Percentiles rank a stretch among this genome's conserved stretches.
Conservation (phyloP, 2,113 vertebrate genomes). For the Dermatemys mawii region DNA sequence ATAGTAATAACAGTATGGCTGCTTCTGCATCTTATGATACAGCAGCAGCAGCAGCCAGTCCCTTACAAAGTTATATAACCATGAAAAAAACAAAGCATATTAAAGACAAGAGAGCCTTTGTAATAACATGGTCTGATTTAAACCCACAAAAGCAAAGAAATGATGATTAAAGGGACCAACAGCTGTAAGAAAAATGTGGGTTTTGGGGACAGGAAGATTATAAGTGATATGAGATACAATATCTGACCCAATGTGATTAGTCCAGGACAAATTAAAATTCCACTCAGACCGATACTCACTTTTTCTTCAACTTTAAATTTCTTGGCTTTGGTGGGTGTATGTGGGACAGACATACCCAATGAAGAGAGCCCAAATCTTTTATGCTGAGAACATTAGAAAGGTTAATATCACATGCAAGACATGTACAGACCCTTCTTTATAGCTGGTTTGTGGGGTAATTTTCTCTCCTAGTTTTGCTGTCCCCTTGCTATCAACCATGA, state of each 20-base stretch:
- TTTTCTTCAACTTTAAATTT: neutral
- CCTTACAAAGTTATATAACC: neutral
- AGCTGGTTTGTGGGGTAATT: neutral
- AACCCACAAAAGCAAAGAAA: neutral
- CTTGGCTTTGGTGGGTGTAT: neutral
- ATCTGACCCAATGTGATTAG: accelerated
- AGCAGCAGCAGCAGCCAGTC: neutral
- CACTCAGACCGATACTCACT: neutral
- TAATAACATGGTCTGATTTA: neutral
- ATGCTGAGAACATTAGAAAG: accelerated
- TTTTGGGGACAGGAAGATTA: neutral
- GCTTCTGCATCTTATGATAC: conserved; percentile 24
- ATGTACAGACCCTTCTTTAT: neutral
- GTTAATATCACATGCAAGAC: neutral
- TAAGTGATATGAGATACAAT: neutral
- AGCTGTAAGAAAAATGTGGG: neutral
- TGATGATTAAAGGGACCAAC: neutral
- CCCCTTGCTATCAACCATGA: neutral
- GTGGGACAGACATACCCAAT: neutral
- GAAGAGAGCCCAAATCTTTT: neutral
- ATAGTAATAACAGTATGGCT: neutral
- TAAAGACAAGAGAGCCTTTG: neutral
- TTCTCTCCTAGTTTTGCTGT: neutral
- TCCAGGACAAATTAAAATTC: neutral
- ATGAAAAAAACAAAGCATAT: neutral